Conservation (phyloP, 2,797 vertebrate genomes). For the Sebastes kiyomatsui region DNA sequence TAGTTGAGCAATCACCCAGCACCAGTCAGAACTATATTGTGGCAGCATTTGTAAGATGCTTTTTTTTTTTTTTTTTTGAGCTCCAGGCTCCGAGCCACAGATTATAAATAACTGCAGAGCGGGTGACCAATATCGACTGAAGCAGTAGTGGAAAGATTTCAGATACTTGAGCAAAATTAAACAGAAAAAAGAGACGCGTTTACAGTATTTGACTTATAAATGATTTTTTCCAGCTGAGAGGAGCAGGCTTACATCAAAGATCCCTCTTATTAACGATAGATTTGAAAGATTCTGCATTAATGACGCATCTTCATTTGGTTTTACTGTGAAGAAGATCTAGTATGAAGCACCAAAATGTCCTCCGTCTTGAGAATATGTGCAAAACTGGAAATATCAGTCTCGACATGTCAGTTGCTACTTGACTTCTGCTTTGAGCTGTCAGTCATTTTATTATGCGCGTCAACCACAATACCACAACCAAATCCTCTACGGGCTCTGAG, state of each 20-base stretch:
- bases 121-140: constrained; percentile 37
- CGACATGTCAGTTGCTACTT: constrained; percentile 3
- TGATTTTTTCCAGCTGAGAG: neutral
- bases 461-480: constrained; percentile 10
- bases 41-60: constrained; percentile 40
- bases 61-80: constrained; percentile 19
- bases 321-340: neutral
- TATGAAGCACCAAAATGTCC: neutral
- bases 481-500: constrained; percentile 8
- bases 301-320: neutral
- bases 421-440: constrained; percentile 32
- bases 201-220: neutral
- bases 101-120: constrained; percentile 69
- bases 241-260: neutral
- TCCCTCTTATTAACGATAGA: neutral
- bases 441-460: constrained; percentile 23
- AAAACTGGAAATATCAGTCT: constrained; percentile 22
- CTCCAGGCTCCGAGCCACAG: constrained; percentile 54
- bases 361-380: neutral
- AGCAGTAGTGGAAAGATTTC: constrained; percentile 29
- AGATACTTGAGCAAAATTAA: neutral
- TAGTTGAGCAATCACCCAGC: constrained; percentile 32
- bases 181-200: neutral
- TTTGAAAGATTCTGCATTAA: neutral
- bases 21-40: constrained; percentile 28